phyloP scores from a whole-genome alignment of 2,888 invertebrate genomes.

The Apamea sordens region DNA sequence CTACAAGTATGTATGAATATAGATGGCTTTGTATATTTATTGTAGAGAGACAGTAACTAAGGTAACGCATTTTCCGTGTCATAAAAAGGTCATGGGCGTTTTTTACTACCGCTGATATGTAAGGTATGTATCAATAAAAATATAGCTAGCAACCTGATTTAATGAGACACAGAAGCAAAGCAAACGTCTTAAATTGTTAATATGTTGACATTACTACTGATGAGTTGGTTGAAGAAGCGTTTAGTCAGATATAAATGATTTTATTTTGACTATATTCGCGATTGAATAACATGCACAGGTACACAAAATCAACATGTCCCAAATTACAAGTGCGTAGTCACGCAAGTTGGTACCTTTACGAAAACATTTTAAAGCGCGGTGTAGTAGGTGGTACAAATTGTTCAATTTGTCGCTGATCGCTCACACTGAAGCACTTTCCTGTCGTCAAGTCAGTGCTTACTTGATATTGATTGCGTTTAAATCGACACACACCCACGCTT shows the following conservation, averaged over 20 bases:
- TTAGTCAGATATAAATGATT: slow-evolving; percentile 13
- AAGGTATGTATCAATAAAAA: slow-evolving; percentile 24
- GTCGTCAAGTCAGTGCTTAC: slow-evolving; percentile 74
- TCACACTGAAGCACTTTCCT: slow-evolving; percentile 75
- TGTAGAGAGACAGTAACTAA: slow-evolving; percentile 12
- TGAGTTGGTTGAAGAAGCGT: slow-evolving; percentile 5
- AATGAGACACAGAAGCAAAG: slow-evolving; percentile 26
- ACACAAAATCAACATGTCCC: slow-evolving; percentile 52
- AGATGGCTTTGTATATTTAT: slow-evolving; percentile 10
- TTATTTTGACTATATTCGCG: slow-evolving; percentile 33
- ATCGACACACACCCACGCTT: slow-evolving; percentile 86
- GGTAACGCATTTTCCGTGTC: slow-evolving; percentile 28
- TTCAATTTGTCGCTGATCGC: slow-evolving; percentile 68
- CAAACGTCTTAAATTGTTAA: slow-evolving; percentile 10
- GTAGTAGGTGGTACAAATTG: slow-evolving; percentile 69
- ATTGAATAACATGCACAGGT: slow-evolving; percentile 26
- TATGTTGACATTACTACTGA: slow-evolving; percentile 40
- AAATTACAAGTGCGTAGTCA: slow-evolving; percentile 55
- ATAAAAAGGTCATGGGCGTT: slow-evolving; percentile 68
- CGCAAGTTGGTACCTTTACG: slow-evolving; percentile 34
- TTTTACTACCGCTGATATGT: slow-evolving; percentile 33
- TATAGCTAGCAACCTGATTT: slow-evolving; percentile 4
- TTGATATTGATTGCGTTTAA: slow-evolving; percentile 83
- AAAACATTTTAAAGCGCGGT: slow-evolving; percentile 61
- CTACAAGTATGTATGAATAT: slow-evolving; percentile 20